Base-by-base conservation (phyloP, 1,140 invertebrate species). In the Drosophila lacteicornis region DNA sequence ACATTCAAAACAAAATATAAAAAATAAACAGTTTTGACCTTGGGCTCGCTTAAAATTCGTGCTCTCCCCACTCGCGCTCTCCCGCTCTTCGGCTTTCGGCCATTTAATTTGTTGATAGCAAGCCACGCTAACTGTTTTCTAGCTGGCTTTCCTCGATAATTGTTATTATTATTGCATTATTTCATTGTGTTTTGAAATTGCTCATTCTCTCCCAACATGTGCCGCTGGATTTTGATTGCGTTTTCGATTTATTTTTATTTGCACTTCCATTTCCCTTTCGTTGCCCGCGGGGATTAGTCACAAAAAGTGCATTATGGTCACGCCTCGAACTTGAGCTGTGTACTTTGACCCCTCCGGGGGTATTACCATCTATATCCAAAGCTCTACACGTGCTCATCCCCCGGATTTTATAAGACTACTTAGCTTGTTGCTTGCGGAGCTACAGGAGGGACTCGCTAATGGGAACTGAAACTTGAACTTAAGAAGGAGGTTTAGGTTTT, bases 21-120 rank as follows among this genome's bases (percentile, higher is more conserved):
- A 92, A 92, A 91, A 92, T 92, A 92, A 92, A 92, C 91, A 92
- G 83, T 88, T 90, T 92, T 92, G 91, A 92, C 91, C 91, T 92
- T 92, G 91, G 82, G 77, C 56, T 60, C 25, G 58, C 47, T 75
- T 75, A 27, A 68, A 78, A 60, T 49, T 78, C 43, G 83, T 80
- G 77, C 80, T 75, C 88, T 84, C 62, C 62, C 22, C 65, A 56
- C 53, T 42, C 60, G 8, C 12, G 45, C 70, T 45, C 45, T 47
- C 27, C 13, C 5, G 8, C 40, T 50, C 4, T 38, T 36, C 33
- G 36, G 30, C 71, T 57, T 63, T 46, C 40, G 55, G 12, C 22
- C 81, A 46, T 33, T 66, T 68, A 73, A 76, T 75, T 58, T 80
- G 65, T 83, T 56, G 60, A 76, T 75, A 59, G 65, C 80, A 59